Evolutionary conservation across 2,888 invertebrate species (phyloP), one percentile per base, ranked within the genome.

Genomic region (Balanococcus diminutus): DNA sequence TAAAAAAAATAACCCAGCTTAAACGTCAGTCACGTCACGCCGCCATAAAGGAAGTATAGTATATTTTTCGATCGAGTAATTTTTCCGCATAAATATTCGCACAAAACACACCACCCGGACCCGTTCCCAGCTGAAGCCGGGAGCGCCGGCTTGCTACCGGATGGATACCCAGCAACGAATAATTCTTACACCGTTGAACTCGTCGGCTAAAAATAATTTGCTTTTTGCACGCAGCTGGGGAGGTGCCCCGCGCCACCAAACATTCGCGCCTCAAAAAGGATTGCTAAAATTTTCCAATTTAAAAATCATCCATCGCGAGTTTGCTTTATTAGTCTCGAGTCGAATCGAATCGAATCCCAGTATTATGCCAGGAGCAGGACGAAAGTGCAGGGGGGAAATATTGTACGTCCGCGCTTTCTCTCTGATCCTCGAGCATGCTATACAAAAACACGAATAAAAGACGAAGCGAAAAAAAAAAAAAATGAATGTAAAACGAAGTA

Each of bases 251-350:
- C 67, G 67, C n/a, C 31, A 25, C 3, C 11, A 6, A 72, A 72
- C 32, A 22, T 22, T 72, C 72, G 72, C 72, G 72, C 31, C 28
- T n/a, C 5, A 3, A 42, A 46, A 72, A 32, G 32, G 32, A 32
- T 72, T 31, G 16, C 32, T 32, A 31, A 72, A 72, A 72, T 72
- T 72, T 72, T 72, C 32, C 19, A 72, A 31, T 72, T 72, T 46
- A 72, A 72, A 72, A 72, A 72, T 72, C 72, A 72, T 72, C 46
- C 46, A 46, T 46, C 46, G 46, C 46, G n/a, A 14, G 31, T 72
- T 72, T n/a, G 72, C 31, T 72, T 72, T 72, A 72, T 72, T 72
- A 72, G 31, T 61, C 61, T 25, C 11, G 32, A 25, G 72, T 8
- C 31, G 72, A 28, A 25, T 72, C 32, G 72, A 28, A 72, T 31